Evolutionary conservation across 1,140 invertebrate genomes (phyloP).

Genomic region (Drosophila ironensis): DNA sequence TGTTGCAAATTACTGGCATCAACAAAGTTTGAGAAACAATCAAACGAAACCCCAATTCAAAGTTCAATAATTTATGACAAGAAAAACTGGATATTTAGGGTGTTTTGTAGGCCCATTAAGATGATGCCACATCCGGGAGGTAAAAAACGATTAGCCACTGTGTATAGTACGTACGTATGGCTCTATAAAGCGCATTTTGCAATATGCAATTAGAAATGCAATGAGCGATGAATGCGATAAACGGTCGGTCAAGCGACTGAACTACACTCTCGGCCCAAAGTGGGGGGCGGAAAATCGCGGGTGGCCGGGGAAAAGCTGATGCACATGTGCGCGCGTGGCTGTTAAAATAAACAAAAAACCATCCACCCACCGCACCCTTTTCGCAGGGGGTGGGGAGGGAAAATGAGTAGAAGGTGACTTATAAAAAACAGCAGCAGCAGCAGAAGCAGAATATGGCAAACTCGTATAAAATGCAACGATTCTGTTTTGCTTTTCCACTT

Average conservation of each 20-base stretch:
- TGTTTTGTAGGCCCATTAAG: too few species aligned
- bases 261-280: neutral
- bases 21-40: too few species aligned
- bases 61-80: too few species aligned
- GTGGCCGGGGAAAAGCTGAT: neutral
- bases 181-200: constrained; percentile 12
- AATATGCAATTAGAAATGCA: constrained; percentile 61
- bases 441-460: neutral
- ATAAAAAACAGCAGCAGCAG: neutral
- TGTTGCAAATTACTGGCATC: neutral
- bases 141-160: constrained; percentile 5
- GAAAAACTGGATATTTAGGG: too few species aligned
- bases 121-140: constrained; percentile 32
- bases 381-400: neutral
- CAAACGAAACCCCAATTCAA: too few species aligned
- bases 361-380: constrained; percentile 31
- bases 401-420: constrained; percentile 1
- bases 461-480: constrained; percentile 31
- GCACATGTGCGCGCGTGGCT: constrained; percentile 58
- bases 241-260: constrained; percentile 27
- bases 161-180: too few species aligned
- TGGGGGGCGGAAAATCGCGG: neutral
- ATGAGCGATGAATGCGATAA: constrained; percentile 49
- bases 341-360: constrained; percentile 60
- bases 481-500: neutral